Evolutionary conservation across 2,888 invertebrate genomes (phyloP).

Genomic region (Idaea biselata): DNA sequence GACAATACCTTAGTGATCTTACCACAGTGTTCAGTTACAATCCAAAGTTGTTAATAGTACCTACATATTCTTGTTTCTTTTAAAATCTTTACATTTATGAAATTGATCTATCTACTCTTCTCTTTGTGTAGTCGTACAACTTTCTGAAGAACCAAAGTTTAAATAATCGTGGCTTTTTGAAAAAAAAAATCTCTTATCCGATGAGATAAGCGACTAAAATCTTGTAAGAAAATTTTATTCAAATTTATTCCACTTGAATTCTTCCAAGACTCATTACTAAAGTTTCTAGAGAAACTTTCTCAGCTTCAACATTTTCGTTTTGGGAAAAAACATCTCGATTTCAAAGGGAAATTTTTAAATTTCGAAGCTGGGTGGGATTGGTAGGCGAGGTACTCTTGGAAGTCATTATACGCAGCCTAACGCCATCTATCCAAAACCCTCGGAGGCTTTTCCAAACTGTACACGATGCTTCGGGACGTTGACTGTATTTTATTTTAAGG

Average conservation of each 20-base stretch:
- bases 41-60: not conserved
- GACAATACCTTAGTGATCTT: not conserved
- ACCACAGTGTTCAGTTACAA: not conserved
- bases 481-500: slow-evolving; percentile 28
- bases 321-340: slow-evolving; percentile 5
- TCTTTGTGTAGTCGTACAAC: slow-evolving; percentile 20
- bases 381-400: slow-evolving; percentile 43
- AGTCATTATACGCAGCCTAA: slow-evolving; percentile 65
- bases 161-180: slow-evolving; percentile 20
- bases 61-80: slow-evolving; percentile 13
- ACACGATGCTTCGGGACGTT: slow-evolving; percentile 75
- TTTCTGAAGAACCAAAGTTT: slow-evolving; percentile 21
- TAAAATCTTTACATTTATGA: slow-evolving; percentile 16
- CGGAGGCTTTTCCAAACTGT: slow-evolving; percentile 71
- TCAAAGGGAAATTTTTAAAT: not conserved
- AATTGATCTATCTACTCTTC: slow-evolving; percentile 6
- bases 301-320: slow-evolving; percentile 31
- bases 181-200: slow-evolving; percentile 32
- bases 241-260: slow-evolving; percentile 47
- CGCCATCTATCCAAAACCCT: slow-evolving; percentile 78
- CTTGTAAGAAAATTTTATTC: slow-evolving; percentile 40
- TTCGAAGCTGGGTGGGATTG: slow-evolving; percentile 15
- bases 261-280: slow-evolving; percentile 34
- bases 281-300: slow-evolving; percentile 25
- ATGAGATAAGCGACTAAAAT: slow-evolving; percentile 38